phyloP scores from a whole-genome alignment of 2,888 invertebrate genomes.

The Drosophila aldrichi region DNA sequence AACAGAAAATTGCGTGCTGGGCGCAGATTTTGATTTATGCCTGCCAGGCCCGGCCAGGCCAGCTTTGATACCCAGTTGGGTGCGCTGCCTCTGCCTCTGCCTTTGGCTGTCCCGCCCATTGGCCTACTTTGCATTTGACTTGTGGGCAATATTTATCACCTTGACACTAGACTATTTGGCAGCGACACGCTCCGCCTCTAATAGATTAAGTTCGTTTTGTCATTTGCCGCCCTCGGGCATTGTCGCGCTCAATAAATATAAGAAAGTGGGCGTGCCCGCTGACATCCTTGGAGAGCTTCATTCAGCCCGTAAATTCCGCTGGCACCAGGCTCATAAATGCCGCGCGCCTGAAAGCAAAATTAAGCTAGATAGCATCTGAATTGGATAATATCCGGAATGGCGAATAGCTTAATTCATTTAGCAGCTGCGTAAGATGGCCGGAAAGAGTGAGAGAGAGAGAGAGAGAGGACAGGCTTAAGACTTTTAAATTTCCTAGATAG shows the following conservation, averaged over 20 bases:
- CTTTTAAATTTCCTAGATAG: not conserved
- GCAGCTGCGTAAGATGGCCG: not conserved
- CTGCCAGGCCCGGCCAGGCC: slow-evolving; percentile 36
- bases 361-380: slow-evolving; percentile 37
- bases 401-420: slow-evolving; percentile 43
- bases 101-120: not conserved
- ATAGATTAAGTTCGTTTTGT: slow-evolving; percentile 77
- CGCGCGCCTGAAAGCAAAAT: slow-evolving; percentile 25
- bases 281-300: slow-evolving; percentile 7
- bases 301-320: slow-evolving; percentile 27
- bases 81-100: not conserved
- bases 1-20: slow-evolving; percentile 36
- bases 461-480: not conserved
- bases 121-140: slow-evolving; percentile 63
- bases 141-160: slow-evolving; percentile 75
- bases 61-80: slow-evolving; percentile 32
- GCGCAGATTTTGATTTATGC: slow-evolving; percentile 66
- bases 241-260: slow-evolving; percentile 18
- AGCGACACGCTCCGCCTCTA: slow-evolving; percentile 45
- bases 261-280: not conserved
- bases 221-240: slow-evolving; percentile 57
- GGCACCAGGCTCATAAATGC: slow-evolving; percentile 36
- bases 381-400: slow-evolving; percentile 59
- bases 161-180: slow-evolving; percentile 65
- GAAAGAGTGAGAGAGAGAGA: not conserved